phyloP scores from a whole-genome alignment of 2,113 vertebrate genomes.

The Colossoma macropomum region DNA sequence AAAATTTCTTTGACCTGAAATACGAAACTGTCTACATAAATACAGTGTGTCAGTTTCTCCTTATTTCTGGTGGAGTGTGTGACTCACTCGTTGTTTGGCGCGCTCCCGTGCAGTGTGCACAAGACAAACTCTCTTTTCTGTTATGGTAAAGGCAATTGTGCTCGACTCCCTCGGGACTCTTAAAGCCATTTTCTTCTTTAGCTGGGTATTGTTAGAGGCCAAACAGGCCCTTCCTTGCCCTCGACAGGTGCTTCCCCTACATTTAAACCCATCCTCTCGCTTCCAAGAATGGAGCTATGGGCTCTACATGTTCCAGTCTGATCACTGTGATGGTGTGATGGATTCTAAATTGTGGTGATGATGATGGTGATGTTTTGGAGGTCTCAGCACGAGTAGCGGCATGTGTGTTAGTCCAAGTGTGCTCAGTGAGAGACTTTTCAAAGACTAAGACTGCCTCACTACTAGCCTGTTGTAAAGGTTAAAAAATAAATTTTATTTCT shows the following conservation, averaged over 20 bases:
- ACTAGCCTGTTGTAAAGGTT: too few species aligned
- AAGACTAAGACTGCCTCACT: too few species aligned
- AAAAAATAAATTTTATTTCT: too few species aligned
- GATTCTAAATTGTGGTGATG: too few species aligned
- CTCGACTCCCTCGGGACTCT: constrained; percentile 70
- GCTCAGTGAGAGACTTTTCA: too few species aligned
- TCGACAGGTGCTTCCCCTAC: constrained; percentile 84
- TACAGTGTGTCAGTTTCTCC: not conserved
- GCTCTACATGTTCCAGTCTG: constrained; percentile 33
- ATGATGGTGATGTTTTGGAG: too few species aligned
- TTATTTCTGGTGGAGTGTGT: constrained; percentile 42
- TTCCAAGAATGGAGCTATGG: constrained; percentile 30
- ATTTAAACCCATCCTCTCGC: constrained; percentile 55
- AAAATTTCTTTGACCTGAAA: not conserved
- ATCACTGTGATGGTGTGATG: not conserved
- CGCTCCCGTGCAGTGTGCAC: constrained; percentile 23
- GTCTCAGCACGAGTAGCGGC: too few species aligned
- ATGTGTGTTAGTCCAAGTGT: too few species aligned
- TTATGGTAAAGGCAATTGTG: constrained; percentile 46
- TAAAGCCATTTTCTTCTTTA: constrained; percentile 75
- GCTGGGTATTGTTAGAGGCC: constrained; percentile 69
- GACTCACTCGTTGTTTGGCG: constrained; percentile 37
- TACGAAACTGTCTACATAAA: too few species aligned
- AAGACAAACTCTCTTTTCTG: not conserved
- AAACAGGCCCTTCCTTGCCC: constrained; percentile 72